Evolutionary conservation across 2,113 vertebrate species (phyloP), one percentile per base, ranked within the genome.

Genomic region (Shinisaurus crocodilurus): DNA sequence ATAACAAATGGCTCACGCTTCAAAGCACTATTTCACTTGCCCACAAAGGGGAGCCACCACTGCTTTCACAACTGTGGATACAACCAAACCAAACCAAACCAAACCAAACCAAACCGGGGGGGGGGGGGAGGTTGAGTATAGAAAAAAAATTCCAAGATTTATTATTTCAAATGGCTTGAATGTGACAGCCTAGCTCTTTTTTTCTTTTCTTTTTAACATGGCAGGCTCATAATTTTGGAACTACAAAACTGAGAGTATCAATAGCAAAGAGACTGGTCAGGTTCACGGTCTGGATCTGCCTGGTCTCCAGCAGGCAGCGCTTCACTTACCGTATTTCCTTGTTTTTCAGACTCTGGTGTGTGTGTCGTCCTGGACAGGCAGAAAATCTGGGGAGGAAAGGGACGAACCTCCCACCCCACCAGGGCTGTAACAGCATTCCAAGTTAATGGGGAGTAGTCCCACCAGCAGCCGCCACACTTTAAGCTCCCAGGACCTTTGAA

Each of bases 11-110:
- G n/a, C 69, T 75, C 50, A 50, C 23, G 9, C 34, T 50, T 34
- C 3, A 37, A 5, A 88, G 87, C 43, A 50, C 6, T 37, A 40
- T 32, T n/a, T 76, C 50, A 40, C 48, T 32, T 50, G 76, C 32
- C 87, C 87, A 88, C 76, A 48, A 69, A 69, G 87, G 63, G 76
- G 87, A 81, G 76, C 76, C 77, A 81, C 76, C 69, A 81, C 45
- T 37, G 63, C 86, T 88, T 81, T 69, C 76, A 81, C 18, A 12
- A n/a, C 37, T 20, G 2, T 86, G 50, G 60, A 69, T n/a, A 25
- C 32, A 67, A 69, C 29, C 34, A 48, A 48, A 45, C 54, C 69
- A 50, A 43, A 69, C 67, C 27, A n/a, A n/a, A n/a, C n/a, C n/a
- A n/a, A 67, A 69, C 29, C 34, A 48, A 48, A 45, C 54, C 69